Conservation (phyloP, 2,797 vertebrate species). For the Aulostomus chinensis region DNA sequence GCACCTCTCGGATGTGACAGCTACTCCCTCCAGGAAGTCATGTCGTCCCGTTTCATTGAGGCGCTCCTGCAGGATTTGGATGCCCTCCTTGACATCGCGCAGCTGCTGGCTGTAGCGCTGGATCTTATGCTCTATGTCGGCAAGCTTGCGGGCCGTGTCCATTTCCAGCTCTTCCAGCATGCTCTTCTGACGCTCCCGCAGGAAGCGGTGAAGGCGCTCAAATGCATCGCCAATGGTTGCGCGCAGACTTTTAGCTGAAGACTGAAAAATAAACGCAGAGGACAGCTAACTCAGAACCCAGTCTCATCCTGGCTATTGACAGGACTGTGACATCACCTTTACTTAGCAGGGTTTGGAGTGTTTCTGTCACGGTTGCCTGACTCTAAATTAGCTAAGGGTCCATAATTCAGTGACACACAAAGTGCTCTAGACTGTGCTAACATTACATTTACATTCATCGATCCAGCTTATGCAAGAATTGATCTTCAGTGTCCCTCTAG, state of each 20-base stretch:
- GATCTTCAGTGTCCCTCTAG: slow-evolving; percentile 34
- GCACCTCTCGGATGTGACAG: slow-evolving; percentile 90
- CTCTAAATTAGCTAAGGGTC: slow-evolving; percentile 43
- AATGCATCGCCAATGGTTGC: slow-evolving; percentile 93
- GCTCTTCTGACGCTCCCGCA: slow-evolving; percentile 94
- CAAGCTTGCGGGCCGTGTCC: slow-evolving; percentile 90
- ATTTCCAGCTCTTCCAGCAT: slow-evolving; percentile 98
- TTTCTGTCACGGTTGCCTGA: slow-evolving; percentile 20
- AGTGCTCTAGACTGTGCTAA: slow-evolving; percentile 35
- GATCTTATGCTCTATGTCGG: slow-evolving; percentile 97
- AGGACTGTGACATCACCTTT: slow-evolving; percentile 4
- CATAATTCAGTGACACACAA: slow-evolving; percentile 30
- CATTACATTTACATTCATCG: slow-evolving; percentile 47
- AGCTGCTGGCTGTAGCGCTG: slow-evolving; percentile 97
- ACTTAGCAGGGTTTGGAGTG: slow-evolving; percentile 13
- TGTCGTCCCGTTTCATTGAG: slow-evolving; percentile 88
- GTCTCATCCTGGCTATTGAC: not conserved
- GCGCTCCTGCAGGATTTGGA: slow-evolving; percentile 95
- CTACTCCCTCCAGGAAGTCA: slow-evolving; percentile 90
- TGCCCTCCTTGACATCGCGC: slow-evolving; percentile 93
- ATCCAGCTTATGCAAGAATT: slow-evolving; percentile 32
- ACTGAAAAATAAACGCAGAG: slow-evolving; percentile 71
- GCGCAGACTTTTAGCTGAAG: slow-evolving; percentile 92
- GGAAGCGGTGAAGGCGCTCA: slow-evolving; percentile 91
- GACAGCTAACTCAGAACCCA: not conserved